Base-by-base conservation (phyloP, 1,140 invertebrate genomes). In the Octopus sinensis region DNA sequence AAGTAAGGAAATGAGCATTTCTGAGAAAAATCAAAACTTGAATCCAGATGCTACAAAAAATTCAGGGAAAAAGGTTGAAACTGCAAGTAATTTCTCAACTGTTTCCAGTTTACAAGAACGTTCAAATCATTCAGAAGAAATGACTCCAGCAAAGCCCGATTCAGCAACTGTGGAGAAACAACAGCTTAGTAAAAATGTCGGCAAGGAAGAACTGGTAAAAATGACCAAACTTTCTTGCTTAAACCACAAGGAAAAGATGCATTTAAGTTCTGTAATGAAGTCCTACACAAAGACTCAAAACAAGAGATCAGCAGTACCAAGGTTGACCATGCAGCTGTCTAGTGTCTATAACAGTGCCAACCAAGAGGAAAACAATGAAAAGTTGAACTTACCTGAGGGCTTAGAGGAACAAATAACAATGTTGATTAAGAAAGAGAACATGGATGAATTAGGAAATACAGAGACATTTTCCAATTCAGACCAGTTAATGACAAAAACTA, bases 231-330 rank as follows among this genome's bases (percentile, higher is more conserved):
- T 73, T 7, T 23, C 68, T 9, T 23, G 68, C 6, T 13, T 73
- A 3, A 73, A 13, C 30, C 68, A 23, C 4, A 73, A 73, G 13
- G 68, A 73, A 17, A 73, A 73, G 5, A 73, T 73, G 68, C 68
- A 73, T 17, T 23, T 73, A 13, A 73, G 68, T 6, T 73, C 68
- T 12, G 5, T 73, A 23, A 6, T 73, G 68, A 13, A 73, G 68
- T 73, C 68, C 7, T 73, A 73, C 30, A 73, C 68, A 73, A 73
- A 73, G 30, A n/a, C 68, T 6, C 68, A 73, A 73, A 73, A 73
- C 30, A 73, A 73, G 68, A 73, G 30, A 3, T 13, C 30, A 17
- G 68, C 68, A 6, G 68, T 73, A 13, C 68, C 68, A 13, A 73
- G 68, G 6, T 23, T 73, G 13, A 73, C 68, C 5, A 73, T 73